Conservation (phyloP, 2,888 invertebrate genomes). For the Ischnura elegans region DNA sequence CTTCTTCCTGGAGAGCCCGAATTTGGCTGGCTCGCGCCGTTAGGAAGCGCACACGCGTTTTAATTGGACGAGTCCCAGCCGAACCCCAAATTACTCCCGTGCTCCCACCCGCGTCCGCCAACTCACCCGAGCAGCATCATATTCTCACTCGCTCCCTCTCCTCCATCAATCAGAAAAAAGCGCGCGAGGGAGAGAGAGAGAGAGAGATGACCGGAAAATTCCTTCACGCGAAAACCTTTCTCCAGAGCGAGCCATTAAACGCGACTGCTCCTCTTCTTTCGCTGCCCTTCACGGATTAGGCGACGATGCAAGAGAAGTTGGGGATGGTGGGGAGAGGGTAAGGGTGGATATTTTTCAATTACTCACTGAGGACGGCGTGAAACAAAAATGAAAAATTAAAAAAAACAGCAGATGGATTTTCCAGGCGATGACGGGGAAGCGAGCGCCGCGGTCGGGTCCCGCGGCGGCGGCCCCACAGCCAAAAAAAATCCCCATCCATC, state of each 20-base stretch:
- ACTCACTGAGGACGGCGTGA: slow-evolving; percentile 19
- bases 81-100: background rate
- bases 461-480: background rate
- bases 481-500: slow-evolving; percentile 44
- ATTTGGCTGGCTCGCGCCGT: background rate
- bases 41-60: background rate
- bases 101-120: background rate
- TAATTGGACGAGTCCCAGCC: background rate
- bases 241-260: background rate
- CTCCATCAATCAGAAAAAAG: background rate
- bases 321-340: too few species aligned
- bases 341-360: slow-evolving; percentile 16
- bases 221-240: slow-evolving; percentile 19
- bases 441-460: background rate
- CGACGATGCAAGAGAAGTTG: too few species aligned
- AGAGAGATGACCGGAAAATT: background rate
- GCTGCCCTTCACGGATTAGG: slow-evolving; percentile 6
- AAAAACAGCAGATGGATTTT: background rate
- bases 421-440: background rate
- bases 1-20: background rate
- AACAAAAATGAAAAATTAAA: background rate
- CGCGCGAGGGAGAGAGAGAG: background rate
- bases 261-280: background rate
- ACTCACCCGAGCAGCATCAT: background rate
- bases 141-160: background rate